Conservation (phyloP, 2,113 vertebrate genomes). For the Todiramphus saurophagus region DNA sequence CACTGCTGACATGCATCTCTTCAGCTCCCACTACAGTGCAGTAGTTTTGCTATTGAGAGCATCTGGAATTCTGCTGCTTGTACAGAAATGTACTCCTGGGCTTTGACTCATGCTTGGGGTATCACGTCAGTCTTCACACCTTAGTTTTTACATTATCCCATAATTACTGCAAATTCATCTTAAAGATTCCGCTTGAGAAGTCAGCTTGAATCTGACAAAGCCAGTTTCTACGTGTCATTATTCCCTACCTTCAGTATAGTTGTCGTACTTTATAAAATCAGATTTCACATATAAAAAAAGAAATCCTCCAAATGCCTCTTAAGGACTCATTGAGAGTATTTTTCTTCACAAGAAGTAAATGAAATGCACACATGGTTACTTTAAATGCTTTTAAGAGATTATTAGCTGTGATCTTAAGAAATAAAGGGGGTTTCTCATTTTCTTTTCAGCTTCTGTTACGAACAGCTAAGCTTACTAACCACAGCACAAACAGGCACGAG, state of each 20-base stretch:
- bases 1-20: not conserved
- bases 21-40: not conserved
- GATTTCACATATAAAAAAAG: not conserved
- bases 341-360: not conserved
- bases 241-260: not conserved
- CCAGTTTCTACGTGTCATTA: not conserved
- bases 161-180: not conserved
- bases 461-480: not conserved
- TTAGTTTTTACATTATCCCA: not conserved
- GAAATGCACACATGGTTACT: not conserved
- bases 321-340: not conserved
- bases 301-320: not conserved
- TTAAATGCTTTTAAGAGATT: not conserved
- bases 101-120: not conserved
- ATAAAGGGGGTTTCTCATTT: not conserved
- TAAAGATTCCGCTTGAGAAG: not conserved
- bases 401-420: not conserved
- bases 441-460: not conserved
- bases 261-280: not conserved
- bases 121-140: not conserved
- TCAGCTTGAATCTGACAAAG: not conserved
- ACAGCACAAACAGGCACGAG: not conserved
- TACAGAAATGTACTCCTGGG: not conserved
- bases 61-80: not conserved
- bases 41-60: not conserved